A percentile compares a stretch with the other conserved stretches of the same genome.
phyloP scores from a whole-genome alignment of 2,113 vertebrate genomes.

The Eudyptes chrysolophus region DNA sequence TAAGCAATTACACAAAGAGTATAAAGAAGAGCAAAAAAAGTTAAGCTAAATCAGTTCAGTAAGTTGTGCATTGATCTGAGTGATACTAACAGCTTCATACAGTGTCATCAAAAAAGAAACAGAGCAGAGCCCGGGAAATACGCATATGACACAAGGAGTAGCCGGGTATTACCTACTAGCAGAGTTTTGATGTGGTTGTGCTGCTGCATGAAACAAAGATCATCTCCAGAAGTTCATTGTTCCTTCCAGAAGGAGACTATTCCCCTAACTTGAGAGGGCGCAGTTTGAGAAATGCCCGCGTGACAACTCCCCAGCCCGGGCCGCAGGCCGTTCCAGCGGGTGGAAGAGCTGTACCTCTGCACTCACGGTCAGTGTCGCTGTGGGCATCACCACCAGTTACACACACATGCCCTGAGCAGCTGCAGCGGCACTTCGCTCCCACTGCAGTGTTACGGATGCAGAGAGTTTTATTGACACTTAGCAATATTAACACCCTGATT shows the following conservation, averaged over 20 bases:
- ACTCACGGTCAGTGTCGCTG: rapidly evolving
- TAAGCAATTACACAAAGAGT: not conserved
- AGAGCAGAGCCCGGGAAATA: not conserved
- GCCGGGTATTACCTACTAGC: not conserved
- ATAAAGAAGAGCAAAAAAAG: not conserved
- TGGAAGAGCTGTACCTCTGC: not conserved
- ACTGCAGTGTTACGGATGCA: not conserved
- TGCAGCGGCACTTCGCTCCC: not conserved
- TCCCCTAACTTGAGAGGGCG: not conserved
- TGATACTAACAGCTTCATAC: not conserved
- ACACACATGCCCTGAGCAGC: too few relatives aligned
- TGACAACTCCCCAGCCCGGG: not conserved
- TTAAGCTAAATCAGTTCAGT: not conserved
- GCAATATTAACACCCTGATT: not conserved
- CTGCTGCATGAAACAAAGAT: not conserved
- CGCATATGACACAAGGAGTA: not conserved
- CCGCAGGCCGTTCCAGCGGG: rapidly evolving
- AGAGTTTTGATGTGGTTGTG: not conserved
- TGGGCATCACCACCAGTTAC: not conserved
- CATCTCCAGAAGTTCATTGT: not conserved
- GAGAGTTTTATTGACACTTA: not conserved
- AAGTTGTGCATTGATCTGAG: not conserved
- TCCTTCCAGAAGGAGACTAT: not conserved
- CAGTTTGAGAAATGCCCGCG: not conserved
- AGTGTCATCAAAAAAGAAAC: not conserved